A percentile compares a stretch with the other conserved stretches of the same genome.
These are phyloP conservation scores for Drosophila mayaguana DNA, from an alignment of 2,888 invertebrate species.

Conservation along the genomic window DNA sequence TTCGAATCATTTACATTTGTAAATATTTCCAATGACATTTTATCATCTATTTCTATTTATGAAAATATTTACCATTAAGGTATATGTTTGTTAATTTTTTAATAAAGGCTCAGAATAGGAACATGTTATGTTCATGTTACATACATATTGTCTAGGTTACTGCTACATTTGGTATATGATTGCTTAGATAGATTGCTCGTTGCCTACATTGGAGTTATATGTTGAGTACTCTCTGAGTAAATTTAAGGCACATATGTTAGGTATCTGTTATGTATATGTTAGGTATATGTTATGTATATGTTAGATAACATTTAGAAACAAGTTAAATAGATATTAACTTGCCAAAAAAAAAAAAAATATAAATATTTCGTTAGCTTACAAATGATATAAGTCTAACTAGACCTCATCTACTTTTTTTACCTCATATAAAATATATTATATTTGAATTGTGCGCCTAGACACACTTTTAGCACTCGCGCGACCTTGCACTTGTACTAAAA, in stretches of 20 bases:
- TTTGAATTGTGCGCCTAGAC: background rate
- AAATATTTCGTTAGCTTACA: background rate
- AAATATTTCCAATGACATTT: no score
- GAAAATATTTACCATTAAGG: background rate
- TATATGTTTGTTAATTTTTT: background rate
- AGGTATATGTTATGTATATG: background rate
- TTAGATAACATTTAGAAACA: background rate
- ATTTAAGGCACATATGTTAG: no score
- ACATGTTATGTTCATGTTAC: background rate
- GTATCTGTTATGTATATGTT: no score
- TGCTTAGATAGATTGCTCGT: no score
- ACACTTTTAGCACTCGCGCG: slow-evolving; percentile 2
- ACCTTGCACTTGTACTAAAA: slow-evolving; percentile 21
- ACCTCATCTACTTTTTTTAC: background rate
- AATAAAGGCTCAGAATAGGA: background rate
- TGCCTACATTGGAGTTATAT: no score
- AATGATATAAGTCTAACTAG: background rate
- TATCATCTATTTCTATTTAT: background rate
- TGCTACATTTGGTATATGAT: no score
- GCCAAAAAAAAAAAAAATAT: no score
- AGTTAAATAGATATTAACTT: no score
- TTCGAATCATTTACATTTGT: background rate
- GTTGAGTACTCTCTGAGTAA: no score
- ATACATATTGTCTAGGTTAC: no score
- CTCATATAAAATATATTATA: background rate